A percentile compares a stretch with the other conserved stretches of the same genome.
phyloP scores from a whole-genome alignment of 2,113 vertebrate species.

The Oryzias woworae region DNA sequence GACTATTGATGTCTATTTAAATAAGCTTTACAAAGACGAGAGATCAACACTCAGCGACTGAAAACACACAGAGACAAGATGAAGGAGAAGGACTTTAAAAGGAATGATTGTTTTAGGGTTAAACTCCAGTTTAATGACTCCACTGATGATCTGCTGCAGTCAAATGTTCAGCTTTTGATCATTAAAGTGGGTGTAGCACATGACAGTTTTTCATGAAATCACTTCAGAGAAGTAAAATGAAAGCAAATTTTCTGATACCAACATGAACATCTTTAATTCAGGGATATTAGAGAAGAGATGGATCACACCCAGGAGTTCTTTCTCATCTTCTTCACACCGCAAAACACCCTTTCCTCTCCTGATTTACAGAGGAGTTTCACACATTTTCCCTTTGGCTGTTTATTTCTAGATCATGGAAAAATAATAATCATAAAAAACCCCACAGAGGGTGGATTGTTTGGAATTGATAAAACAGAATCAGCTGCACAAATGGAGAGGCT shows the following conservation, averaged over 20 bases:
- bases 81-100: too few relatives aligned
- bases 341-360: conserved; percentile 4
- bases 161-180: conserved; percentile 7
- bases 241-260: not conserved
- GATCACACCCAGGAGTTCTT: not conserved
- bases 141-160: conserved; percentile 8
- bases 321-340: not conserved
- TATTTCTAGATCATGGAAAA: conserved; percentile 16
- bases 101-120: conserved; percentile 1
- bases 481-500: conserved; percentile 33
- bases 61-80: too few relatives aligned
- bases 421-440: conserved; percentile 2
- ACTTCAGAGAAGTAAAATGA: conserved; percentile 2
- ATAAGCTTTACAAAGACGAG: too few relatives aligned
- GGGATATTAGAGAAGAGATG: conserved; percentile 1
- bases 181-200: not conserved
- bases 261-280: not conserved
- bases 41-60: too few relatives aligned
- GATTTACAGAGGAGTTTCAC: conserved; percentile 8
- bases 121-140: conserved; percentile 7
- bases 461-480: conserved; percentile 33
- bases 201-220: not conserved
- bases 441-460: conserved; percentile 23
- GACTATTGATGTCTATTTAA: too few relatives aligned
- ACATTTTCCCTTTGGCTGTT: conserved; percentile 20